Conservation (phyloP, 2,888 invertebrate species). For the Pollenia amentaria region DNA sequence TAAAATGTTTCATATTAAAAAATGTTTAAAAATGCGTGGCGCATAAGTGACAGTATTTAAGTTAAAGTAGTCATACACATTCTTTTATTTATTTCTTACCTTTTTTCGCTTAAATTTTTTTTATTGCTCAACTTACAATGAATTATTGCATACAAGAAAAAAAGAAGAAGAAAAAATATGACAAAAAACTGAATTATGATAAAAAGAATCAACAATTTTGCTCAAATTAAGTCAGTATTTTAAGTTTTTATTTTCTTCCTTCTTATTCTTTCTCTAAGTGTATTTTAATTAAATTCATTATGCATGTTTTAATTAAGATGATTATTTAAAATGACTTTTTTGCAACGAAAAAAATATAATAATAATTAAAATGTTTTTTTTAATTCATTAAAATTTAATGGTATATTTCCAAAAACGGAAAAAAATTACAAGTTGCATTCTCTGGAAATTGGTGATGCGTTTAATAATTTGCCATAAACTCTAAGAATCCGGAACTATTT, state of each 20-base stretch:
- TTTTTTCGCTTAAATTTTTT: slow-evolving; percentile 27
- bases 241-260: not conserved
- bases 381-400: slow-evolving; percentile 58
- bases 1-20: slow-evolving; percentile 72
- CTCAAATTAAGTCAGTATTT: slow-evolving; percentile 59
- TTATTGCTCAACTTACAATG: slow-evolving; percentile 56
- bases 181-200: slow-evolving; percentile 40
- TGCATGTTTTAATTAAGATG: slow-evolving; percentile 72
- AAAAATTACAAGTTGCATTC: slow-evolving; percentile 32
- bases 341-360: not conserved
- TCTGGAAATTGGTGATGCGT: not conserved
- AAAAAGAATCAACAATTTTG: slow-evolving; percentile 45
- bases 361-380: slow-evolving; percentile 66
- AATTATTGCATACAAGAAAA: slow-evolving; percentile 37
- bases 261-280: slow-evolving; percentile 44
- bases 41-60: slow-evolving; percentile 75
- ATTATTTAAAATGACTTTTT: slow-evolving; percentile 71
- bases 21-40: slow-evolving; percentile 75
- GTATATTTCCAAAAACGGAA: slow-evolving; percentile 61
- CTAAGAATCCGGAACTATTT: slow-evolving; percentile 53
- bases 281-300: slow-evolving; percentile 71
- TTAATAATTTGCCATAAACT: not conserved
- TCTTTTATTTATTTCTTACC: slow-evolving; percentile 67
- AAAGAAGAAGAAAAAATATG: not conserved
- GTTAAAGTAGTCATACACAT: slow-evolving; percentile 74